Base-by-base conservation (phyloP, 2,888 invertebrate genomes). In the Eupithecia subumbrata region DNA sequence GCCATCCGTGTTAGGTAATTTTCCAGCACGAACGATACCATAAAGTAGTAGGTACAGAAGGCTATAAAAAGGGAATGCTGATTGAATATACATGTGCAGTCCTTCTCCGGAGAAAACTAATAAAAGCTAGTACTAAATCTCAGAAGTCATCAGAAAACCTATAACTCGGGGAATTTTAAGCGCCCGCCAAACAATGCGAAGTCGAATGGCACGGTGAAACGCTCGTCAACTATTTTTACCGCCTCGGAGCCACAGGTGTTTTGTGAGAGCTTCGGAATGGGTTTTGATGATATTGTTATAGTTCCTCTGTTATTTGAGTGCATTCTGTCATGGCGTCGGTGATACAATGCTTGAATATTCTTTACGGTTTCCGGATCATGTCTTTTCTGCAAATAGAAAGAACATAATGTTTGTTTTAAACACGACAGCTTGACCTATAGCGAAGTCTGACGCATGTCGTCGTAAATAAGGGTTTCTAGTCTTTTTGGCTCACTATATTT, bases 161-260 rank as follows among this genome's bases (percentile, higher is more conserved):
- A 76, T 78, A 78, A 81, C 76, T n/a, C 64, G 34, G 40, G 73
- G 72, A 73, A 60, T 73, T 72, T 76, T 77, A 77, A 69, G 77
- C 71, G 72, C 37, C 69, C 74, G 76, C 68, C 60, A 68, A 78
- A 79, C 80, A 79, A 78, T 78, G 73, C 76, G 63, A 71, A 73
- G 66, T 75, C 75, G 60, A 72, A 72, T 77, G 75, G 56, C 68
- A 73, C 69, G 78, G 71, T 77, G 76, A 68, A 73, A 71, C 69
- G 77, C 74, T 75, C 74, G 69, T 72, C 77, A 76, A 73, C 80
- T 80, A 81, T 81, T 81, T 81, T 77, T 79, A 80, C 71, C 69
- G 77, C 72, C 67, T 69, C 52, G 72, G 76, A 75, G 78, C 77
- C 72, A 80, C 81, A 81, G 81, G 80, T 81, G 80, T 81, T 73